Evolutionary conservation across 2,113 vertebrate genomes (phyloP).

Genomic region (Aegotheles bennettii): DNA sequence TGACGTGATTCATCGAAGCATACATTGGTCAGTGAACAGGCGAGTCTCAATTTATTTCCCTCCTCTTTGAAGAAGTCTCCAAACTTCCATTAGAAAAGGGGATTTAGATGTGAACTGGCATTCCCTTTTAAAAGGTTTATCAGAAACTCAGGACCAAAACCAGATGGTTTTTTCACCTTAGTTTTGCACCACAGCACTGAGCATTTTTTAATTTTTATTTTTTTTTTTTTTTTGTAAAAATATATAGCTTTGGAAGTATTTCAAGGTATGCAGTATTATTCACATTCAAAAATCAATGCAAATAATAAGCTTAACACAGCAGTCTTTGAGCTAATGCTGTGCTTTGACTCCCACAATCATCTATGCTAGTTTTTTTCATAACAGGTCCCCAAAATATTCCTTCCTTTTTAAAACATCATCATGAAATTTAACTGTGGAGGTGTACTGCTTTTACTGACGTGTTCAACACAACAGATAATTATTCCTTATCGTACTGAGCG

Average conservation of each 20-base stretch:
- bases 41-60: slow-evolving; percentile 35
- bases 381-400: not conserved
- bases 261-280: not conserved
- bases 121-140: not conserved
- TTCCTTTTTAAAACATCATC: not conserved
- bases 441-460: not conserved
- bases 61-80: slow-evolving; percentile 1
- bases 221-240: not conserved
- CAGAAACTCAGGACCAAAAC: not conserved
- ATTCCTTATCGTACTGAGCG: not conserved
- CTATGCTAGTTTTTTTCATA: not conserved
- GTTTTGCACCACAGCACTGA: not conserved
- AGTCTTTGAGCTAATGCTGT: not conserved
- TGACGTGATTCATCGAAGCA: slow-evolving; percentile 48
- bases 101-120: not conserved
- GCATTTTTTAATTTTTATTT: too few species aligned
- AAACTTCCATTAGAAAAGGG: not conserved
- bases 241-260: not conserved
- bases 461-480: not conserved
- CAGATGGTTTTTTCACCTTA: not conserved
- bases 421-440: not conserved
- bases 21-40: slow-evolving; percentile 47
- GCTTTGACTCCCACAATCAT: not conserved
- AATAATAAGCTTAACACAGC: not conserved
- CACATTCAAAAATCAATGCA: not conserved